A percentile compares a stretch with the other conserved stretches of the same genome.
These are phyloP conservation scores for Diploptera punctata DNA, from an alignment of 2,888 invertebrate genomes.

Conservation along the genomic window DNA sequence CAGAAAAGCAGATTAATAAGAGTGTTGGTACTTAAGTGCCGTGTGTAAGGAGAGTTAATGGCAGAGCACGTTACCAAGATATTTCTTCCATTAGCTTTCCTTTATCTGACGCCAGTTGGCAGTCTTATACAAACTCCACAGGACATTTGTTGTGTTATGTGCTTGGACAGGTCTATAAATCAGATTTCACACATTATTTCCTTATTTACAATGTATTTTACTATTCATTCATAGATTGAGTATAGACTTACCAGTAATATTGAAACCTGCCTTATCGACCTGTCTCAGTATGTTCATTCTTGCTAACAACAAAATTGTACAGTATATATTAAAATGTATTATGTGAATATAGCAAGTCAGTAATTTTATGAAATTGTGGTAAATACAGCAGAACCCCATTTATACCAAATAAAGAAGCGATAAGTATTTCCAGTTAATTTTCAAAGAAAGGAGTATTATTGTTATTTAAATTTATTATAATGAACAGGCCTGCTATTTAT, in stretches of 20 bases:
- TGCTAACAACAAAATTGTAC: background rate
- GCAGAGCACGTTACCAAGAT: background rate
- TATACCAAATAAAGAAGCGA: too few species aligned
- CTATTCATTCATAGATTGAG: background rate
- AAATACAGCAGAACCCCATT: too few species aligned
- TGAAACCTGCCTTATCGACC: conserved; percentile 13
- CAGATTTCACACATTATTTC: background rate
- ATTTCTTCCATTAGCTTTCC: too few species aligned
- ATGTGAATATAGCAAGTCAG: too few species aligned
- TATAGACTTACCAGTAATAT: background rate
- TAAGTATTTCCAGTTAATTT: too few species aligned
- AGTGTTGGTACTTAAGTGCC: background rate
- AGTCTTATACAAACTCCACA: too few species aligned
- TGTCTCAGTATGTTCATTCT: background rate
- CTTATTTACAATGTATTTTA: background rate
- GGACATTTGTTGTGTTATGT: background rate
- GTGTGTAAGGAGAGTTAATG: background rate
- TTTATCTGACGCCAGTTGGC: too few species aligned
- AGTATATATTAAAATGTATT: too few species aligned
- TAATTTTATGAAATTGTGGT: too few species aligned
- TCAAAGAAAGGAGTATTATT: too few species aligned
- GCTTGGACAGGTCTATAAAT: background rate
- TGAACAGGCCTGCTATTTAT: too few species aligned
- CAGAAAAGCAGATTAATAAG: conserved; percentile 70
- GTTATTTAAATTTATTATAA: too few species aligned